These are phyloP conservation scores for Chascanopsetta lugubris DNA, from an alignment of 2,113 vertebrate genomes.

Conservation along the genomic window DNA sequence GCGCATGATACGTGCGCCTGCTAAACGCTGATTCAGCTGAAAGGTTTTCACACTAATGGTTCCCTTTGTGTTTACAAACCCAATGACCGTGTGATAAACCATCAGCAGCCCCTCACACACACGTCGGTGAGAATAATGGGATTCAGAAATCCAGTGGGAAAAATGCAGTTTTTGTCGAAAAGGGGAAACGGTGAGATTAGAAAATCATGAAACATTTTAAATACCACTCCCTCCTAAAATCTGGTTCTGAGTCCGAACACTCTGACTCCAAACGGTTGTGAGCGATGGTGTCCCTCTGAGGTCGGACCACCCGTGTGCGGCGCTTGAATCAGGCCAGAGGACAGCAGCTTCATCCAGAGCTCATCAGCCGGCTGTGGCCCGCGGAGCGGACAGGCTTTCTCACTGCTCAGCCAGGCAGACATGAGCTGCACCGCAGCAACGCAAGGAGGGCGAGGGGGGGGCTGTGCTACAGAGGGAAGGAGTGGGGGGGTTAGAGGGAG, in stretches of 20 bases:
- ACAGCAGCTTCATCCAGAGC: conserved; percentile 50
- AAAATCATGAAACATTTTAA: not conserved
- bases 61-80: not conserved
- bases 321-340: conserved; percentile 46
- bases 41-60: not conserved
- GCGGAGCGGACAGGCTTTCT: conserved; percentile 67
- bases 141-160: no score
- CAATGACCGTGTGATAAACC: no score
- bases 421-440: conserved; percentile 20
- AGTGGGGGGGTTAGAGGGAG: conserved; percentile 3
- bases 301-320: conserved; percentile 52
- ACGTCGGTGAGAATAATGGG: no score
- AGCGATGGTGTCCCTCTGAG: conserved; percentile 4
- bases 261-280: conserved; percentile 6
- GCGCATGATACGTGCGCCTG: not conserved
- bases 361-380: conserved; percentile 52
- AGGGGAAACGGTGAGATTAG: no score
- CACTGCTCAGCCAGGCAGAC: conserved; percentile 70
- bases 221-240: not conserved
- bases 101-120: no score
- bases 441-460: not conserved
- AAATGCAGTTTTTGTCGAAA: no score
- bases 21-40: not conserved
- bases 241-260: not conserved
- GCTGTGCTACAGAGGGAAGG: conserved; percentile 3